Conservation (phyloP, 2,888 invertebrate genomes). For the Toxonevra muliebris region DNA sequence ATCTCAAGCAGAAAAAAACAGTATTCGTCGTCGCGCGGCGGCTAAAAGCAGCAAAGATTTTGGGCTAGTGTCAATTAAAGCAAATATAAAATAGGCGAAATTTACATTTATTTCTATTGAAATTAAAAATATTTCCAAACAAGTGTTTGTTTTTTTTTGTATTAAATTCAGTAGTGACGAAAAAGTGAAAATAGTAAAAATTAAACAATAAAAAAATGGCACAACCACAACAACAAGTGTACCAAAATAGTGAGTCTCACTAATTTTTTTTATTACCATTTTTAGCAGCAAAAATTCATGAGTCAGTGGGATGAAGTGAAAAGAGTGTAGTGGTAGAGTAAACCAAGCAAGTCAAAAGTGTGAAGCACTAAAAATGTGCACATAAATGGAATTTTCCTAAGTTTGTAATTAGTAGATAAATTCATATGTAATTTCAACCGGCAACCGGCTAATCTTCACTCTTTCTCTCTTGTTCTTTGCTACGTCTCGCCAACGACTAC, state of each 20-base stretch:
- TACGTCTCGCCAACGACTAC: not conserved
- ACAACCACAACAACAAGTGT: conserved; percentile 58
- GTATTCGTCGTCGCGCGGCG: too few species aligned
- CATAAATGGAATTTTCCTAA: not conserved
- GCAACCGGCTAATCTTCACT: conserved; percentile 22
- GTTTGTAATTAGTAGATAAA: conserved; percentile 4
- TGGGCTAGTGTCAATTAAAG: too few species aligned
- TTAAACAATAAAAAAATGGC: conserved; percentile 47
- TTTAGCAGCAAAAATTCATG: conserved; percentile 20
- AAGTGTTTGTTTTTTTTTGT: not conserved
- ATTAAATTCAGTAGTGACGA: not conserved
- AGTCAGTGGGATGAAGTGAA: conserved; percentile 18
- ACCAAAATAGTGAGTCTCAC: conserved; percentile 57
- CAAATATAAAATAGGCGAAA: conserved; percentile 23
- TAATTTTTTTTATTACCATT: conserved; percentile 19
- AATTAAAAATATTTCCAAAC: conserved; percentile 25
- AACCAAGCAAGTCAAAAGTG: not conserved
- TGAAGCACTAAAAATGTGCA: conserved; percentile 25
- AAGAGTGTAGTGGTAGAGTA: not conserved
- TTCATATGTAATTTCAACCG: conserved; percentile 21
- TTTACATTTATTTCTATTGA: conserved; percentile 31
- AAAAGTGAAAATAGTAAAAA: not conserved
- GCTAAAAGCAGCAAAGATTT: too few species aligned
- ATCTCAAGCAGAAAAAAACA: too few species aligned
- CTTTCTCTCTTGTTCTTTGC: not conserved